phyloP scores from a whole-genome alignment of 2,113 vertebrate species.

The Peucedramus taeniatus region DNA sequence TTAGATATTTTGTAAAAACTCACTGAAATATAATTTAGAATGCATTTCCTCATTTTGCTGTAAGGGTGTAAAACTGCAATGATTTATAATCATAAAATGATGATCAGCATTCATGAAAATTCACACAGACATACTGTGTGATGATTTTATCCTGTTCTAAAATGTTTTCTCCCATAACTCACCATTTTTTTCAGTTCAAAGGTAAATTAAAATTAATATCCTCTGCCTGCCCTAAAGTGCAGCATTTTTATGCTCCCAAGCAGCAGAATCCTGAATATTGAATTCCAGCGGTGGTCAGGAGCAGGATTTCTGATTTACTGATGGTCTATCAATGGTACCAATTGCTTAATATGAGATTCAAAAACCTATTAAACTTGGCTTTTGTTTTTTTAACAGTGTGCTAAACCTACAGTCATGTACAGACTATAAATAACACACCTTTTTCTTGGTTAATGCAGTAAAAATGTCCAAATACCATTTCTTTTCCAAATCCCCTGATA shows the following conservation, averaged over 20 bases:
- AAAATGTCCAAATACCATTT: background rate
- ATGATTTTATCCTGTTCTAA: background rate
- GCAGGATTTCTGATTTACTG: background rate
- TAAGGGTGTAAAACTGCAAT: background rate
- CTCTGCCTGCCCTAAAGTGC: background rate
- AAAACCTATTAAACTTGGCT: background rate
- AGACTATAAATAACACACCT: background rate
- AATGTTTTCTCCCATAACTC: background rate
- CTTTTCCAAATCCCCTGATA: fast-evolving
- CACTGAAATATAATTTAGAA: background rate
- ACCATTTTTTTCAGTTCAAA: background rate
- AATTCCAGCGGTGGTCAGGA: background rate
- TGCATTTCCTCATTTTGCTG: background rate
- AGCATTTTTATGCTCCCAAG: background rate
- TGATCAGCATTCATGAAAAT: background rate
- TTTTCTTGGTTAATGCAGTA: background rate
- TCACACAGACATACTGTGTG: background rate
- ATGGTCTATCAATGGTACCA: background rate
- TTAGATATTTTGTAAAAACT: background rate
- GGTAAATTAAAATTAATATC: background rate
- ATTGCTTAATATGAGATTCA: background rate
- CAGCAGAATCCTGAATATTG: background rate
- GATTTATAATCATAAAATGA: background rate
- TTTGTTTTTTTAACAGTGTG: background rate
- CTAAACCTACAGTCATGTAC: background rate